These are phyloP conservation scores for Phylloscopus collybita DNA, from an alignment of 2,797 vertebrate genomes.

Conservation along the genomic window DNA sequence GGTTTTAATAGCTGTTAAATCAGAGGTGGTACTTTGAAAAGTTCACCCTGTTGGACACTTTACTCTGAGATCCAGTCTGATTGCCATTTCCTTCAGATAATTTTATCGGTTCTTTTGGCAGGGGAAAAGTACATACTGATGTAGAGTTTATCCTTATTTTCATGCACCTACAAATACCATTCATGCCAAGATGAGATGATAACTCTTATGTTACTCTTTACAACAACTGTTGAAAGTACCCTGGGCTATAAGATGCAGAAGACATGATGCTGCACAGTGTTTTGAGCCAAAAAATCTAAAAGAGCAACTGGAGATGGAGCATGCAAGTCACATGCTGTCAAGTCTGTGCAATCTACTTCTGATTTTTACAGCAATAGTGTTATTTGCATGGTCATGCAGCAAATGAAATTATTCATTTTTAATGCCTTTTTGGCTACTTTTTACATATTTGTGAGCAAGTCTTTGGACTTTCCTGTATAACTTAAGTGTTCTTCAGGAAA, in stretches of 20 bases:
- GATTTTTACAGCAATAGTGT: background rate
- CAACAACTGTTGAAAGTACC: background rate
- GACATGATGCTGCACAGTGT: background rate
- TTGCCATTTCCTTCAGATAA: constrained; percentile 60
- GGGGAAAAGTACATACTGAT: background rate
- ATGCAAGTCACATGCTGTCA: background rate
- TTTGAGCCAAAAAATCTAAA: background rate
- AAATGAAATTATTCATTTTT: background rate
- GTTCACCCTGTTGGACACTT: constrained; percentile 67
- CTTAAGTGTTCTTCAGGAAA: background rate
- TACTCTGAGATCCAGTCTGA: constrained; percentile 58
- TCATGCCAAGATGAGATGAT: background rate
- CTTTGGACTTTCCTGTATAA: background rate
- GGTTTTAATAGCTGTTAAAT: constrained; percentile 64
- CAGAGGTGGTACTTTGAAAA: constrained; percentile 53
- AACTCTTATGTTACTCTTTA: background rate
- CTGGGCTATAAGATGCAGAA: background rate
- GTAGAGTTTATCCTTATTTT: constrained; percentile 31
- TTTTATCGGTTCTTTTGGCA: constrained; percentile 38
- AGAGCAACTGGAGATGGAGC: background rate
- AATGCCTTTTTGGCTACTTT: background rate
- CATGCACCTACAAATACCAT: background rate
- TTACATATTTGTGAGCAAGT: background rate
- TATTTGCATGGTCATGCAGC: background rate
- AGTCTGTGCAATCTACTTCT: background rate